Base-by-base conservation (phyloP, 2,888 invertebrate species). In the Alsophila aescularia region DNA sequence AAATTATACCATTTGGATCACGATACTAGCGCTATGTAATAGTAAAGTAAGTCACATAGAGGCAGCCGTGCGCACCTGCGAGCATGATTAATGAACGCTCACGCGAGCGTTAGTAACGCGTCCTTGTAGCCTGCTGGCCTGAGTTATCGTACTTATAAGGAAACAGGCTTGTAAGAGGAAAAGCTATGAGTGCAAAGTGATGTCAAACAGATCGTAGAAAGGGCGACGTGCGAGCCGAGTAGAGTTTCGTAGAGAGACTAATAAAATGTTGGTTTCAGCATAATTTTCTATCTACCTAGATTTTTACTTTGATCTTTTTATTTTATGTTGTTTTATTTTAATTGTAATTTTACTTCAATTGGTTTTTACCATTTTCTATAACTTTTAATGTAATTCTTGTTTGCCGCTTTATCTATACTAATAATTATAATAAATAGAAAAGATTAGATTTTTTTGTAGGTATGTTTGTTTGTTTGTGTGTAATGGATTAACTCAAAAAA, bases 61-160 rank as follows among this genome's bases (percentile, higher is more conserved):
- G 29, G 42, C 41, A 24, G 12, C 32, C 13, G 42, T 10, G 12
- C 31, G 35, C 41, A 27, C 34, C 49, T 32, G 49, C 13, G 27
- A 27, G 24, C 10, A 21, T 41, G 50, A 48, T 48, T 48, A 48
- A 48, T 48, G 48, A 32, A 14, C 16, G 18, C 13, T 18, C 24
- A 6, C 13, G 37, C 24, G 35, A 44, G 27, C 35, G 29, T 35
- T 35, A 6, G 13, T 1, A 32, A 13, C 32, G 32, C 32, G 32
- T n/a, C 24, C 32, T 12, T 6, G 32, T 3, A 2, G 13, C 32
- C 5, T 3, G 12, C 12, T 5, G 10, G 13, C n/a, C 10, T 32
- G 32, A 32, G n/a, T 32, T 2, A 13, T 32, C 44, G 35, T 16
- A 16, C 36, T 36, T 10, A 21, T 18, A 21, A 37, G 21, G 21